Evolutionary conservation across 2,888 invertebrate genomes (phyloP).

Genomic region (Branchellion lobata): DNA sequence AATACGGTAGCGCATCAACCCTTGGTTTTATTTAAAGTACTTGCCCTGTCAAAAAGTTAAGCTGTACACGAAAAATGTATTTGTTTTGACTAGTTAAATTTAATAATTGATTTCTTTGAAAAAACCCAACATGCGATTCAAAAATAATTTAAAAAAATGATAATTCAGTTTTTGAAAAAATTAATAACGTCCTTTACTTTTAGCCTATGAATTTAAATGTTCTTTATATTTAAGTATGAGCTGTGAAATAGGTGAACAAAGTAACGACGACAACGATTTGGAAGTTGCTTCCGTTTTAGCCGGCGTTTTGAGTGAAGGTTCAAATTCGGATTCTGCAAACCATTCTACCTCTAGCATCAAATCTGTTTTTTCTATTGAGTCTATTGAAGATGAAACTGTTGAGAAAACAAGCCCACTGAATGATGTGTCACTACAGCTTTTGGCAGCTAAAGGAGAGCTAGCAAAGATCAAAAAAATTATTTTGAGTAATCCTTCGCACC

Average conservation of each 20-base stretch:
- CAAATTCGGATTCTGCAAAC: background rate
- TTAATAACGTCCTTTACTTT: too few relatives aligned
- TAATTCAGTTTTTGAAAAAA: too few relatives aligned
- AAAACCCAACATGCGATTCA: too few relatives aligned
- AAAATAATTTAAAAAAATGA: background rate
- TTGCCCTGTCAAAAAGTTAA: background rate
- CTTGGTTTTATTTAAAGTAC: background rate
- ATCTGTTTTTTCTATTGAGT: background rate
- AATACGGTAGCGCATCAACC: background rate
- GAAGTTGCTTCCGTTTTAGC: constrained; percentile 36
- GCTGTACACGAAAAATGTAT: too few relatives aligned
- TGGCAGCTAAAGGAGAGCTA: constrained; percentile 33
- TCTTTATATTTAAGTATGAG: constrained; percentile 2
- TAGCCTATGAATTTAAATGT: too few relatives aligned
- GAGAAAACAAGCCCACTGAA: background rate
- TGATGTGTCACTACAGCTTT: background rate
- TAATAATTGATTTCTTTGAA: background rate
- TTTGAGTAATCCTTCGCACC: background rate
- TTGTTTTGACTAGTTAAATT: background rate
- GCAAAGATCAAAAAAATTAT: constrained; percentile 16
- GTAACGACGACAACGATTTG: constrained; percentile 39
- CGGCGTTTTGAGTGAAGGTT: constrained; percentile 6
- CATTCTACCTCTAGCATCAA: background rate
- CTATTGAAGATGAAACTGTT: background rate
- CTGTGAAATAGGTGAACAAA: constrained; percentile 25